Evolutionary conservation across 2,888 invertebrate genomes (phyloP).

Genomic region (Standfussiana lucernea): DNA sequence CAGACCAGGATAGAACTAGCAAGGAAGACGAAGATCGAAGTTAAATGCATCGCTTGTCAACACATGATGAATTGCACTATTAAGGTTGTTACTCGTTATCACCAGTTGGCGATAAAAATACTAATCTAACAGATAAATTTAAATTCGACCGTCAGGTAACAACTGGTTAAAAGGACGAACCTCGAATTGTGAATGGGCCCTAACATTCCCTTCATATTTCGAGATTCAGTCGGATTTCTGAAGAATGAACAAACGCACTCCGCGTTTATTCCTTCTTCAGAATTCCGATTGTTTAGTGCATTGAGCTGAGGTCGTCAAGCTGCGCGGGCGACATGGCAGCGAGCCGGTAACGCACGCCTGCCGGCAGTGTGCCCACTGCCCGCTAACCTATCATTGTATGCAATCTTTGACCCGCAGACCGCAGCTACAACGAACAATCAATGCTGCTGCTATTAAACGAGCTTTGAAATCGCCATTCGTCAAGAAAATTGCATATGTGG

Average conservation of each 20-base stretch:
- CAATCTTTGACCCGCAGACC: slow-evolving; percentile 71
- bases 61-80: slow-evolving; percentile 30
- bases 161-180: background rate
- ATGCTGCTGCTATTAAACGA: slow-evolving; percentile 34
- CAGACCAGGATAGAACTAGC: background rate
- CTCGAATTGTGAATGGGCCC: background rate
- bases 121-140: slow-evolving; percentile 28
- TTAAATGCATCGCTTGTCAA: slow-evolving; percentile 10
- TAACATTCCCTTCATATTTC: background rate
- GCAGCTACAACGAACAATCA: slow-evolving; percentile 62
- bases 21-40: background rate
- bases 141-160: slow-evolving; percentile 33
- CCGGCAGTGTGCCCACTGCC: slow-evolving; percentile 33
- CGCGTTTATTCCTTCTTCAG: slow-evolving; percentile 19
- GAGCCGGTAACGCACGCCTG: slow-evolving; percentile 54
- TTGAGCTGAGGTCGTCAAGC: slow-evolving; percentile 52
- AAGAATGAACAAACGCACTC: too few relatives aligned
- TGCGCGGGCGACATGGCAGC: slow-evolving; percentile 29
- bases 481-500: slow-evolving; percentile 24
- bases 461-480: slow-evolving; percentile 24
- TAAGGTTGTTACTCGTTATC: slow-evolving; percentile 42
- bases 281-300: slow-evolving; percentile 45
- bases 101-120: slow-evolving; percentile 21
- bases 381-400: slow-evolving; percentile 66
- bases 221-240: background rate